Evolutionary conservation across 2,797 vertebrate genomes (phyloP).

Genomic region (Lycodopsis pacificus): DNA sequence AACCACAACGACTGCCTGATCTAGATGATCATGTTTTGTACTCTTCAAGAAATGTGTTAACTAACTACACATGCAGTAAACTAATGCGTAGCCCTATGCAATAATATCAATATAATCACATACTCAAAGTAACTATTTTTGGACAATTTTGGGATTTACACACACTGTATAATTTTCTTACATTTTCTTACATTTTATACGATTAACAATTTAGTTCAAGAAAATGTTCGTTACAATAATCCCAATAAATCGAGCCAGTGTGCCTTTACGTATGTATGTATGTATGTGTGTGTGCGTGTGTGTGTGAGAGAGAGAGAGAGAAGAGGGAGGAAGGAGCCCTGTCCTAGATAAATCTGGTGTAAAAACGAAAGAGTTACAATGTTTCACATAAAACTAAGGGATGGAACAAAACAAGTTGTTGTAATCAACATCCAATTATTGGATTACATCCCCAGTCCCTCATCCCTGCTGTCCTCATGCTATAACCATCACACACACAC

Average conservation of each 20-base stretch:
- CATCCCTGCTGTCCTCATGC: conserved; percentile 25
- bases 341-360: conserved; percentile 5
- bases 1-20: neutral
- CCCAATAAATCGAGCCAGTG: neutral
- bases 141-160: neutral
- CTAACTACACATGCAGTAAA: neutral
- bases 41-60: neutral
- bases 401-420: no score
- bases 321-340: conserved; percentile 12
- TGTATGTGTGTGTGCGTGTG: neutral
- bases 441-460: conserved; percentile 43
- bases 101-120: neutral
- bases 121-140: neutral
- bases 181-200: neutral
- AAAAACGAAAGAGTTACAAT: no score
- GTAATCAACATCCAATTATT: no score
- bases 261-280: neutral
- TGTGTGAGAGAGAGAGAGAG: neutral
- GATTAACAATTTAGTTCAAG: neutral
- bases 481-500: conserved; percentile 35
- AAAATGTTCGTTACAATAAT: neutral
- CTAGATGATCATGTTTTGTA: neutral
- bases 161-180: neutral
- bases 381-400: no score
- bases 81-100: neutral